phyloP scores from a whole-genome alignment of 2,888 invertebrate species.

The Peribatodes rhomboidaria region DNA sequence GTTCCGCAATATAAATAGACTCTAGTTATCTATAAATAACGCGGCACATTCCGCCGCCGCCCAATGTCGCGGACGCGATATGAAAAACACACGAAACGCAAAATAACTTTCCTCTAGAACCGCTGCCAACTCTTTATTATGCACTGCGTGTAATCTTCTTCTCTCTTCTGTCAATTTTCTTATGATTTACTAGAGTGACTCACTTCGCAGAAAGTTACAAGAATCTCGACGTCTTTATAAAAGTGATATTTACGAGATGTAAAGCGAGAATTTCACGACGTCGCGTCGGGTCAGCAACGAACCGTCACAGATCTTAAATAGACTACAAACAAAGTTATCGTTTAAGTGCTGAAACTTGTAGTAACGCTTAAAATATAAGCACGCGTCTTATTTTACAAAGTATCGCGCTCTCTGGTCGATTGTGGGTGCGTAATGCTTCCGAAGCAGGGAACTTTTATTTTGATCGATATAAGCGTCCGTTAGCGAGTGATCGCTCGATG shows the following conservation, averaged over 20 bases:
- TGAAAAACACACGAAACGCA: slow-evolving; percentile 35
- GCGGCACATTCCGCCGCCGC: slow-evolving; percentile 34
- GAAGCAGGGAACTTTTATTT: slow-evolving; percentile 3
- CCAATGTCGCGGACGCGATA: slow-evolving; percentile 30
- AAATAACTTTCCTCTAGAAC: slow-evolving; percentile 17
- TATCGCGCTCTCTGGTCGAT: background rate
- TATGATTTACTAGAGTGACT: slow-evolving; percentile 27
- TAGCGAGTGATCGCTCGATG: slow-evolving; percentile 5
- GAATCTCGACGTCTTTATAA: slow-evolving; percentile 10
- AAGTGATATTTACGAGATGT: background rate
- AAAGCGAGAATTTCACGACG: slow-evolving; percentile 2
- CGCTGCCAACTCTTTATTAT: slow-evolving; percentile 30
- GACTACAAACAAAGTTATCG: background rate
- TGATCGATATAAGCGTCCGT: background rate
- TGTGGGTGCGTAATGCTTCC: background rate
- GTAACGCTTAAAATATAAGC: slow-evolving; percentile 18
- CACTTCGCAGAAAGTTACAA: slow-evolving; percentile 1
- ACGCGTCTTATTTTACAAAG: slow-evolving; percentile 25
- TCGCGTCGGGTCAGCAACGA: background rate
- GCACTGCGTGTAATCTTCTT: slow-evolving; percentile 11
- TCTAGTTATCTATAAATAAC: slow-evolving; percentile 38
- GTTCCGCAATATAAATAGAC: slow-evolving; percentile 39
- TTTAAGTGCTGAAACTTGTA: slow-evolving; percentile 20
- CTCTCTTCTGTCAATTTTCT: slow-evolving; percentile 26
- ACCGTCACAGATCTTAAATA: slow-evolving; percentile 5